Evolutionary conservation across 2,888 invertebrate genomes (phyloP).

Genomic region (Atethmia centrago): DNA sequence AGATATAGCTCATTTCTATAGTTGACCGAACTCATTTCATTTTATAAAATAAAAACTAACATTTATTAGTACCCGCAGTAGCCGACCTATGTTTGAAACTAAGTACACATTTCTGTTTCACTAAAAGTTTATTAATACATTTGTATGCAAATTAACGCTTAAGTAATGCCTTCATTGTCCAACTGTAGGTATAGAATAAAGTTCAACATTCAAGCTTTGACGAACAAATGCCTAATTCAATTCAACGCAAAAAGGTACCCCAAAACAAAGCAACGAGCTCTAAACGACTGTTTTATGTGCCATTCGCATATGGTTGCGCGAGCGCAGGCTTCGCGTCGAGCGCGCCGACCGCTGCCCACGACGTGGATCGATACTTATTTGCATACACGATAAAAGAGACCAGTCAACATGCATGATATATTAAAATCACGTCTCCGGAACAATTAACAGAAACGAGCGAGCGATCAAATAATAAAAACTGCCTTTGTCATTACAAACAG

Average conservation of each 20-base stretch:
- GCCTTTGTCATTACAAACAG: conserved; percentile 88
- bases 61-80: conserved; percentile 23
- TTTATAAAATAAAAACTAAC: conserved; percentile 6
- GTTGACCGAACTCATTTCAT: conserved; percentile 20
- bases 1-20: conserved; percentile 37
- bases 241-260: conserved; percentile 67
- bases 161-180: conserved; percentile 63
- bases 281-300: conserved; percentile 74
- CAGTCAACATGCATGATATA: conserved; percentile 88
- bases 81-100: conserved; percentile 42
- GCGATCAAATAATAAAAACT: conserved; percentile 89
- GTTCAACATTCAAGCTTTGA: conserved; percentile 59
- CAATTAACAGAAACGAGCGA: conserved; percentile 88
- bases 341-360: conserved; percentile 54
- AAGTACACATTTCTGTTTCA: conserved; percentile 51
- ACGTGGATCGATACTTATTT: conserved; percentile 80
- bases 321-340: conserved; percentile 43
- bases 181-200: conserved; percentile 57
- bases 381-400: conserved; percentile 86
- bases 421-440: conserved; percentile 89
- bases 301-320: conserved; percentile 63
- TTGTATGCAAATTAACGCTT: conserved; percentile 61
- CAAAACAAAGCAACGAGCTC: conserved; percentile 69
- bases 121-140: conserved; percentile 60
- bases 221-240: conserved; percentile 69